Evolutionary conservation across 1,140 invertebrate genomes (phyloP).

Genomic region (Brachionus calyciflorus): DNA sequence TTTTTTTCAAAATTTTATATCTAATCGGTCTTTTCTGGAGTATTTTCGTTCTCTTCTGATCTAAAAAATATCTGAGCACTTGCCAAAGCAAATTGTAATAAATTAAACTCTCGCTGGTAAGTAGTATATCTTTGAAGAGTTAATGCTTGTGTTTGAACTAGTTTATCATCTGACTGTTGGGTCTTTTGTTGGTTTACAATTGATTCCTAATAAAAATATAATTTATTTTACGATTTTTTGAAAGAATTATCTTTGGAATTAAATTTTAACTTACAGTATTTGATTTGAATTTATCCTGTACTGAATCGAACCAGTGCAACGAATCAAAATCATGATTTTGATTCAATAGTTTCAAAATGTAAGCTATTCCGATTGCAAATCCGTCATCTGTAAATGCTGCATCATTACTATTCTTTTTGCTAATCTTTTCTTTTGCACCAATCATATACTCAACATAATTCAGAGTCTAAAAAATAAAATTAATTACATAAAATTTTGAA

Average conservation of each 20-base stretch:
- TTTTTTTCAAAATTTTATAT: conserved; percentile 6
- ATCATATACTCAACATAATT: conserved; percentile 92
- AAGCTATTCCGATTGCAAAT: conserved; percentile 89
- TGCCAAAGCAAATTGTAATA: conserved; percentile 83
- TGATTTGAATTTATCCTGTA: conserved; percentile 70
- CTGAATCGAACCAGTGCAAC: conserved; percentile 90
- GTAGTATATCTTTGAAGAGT: conserved; percentile 79
- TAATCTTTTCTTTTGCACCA: conserved; percentile 84
- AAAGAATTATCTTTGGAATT: neutral
- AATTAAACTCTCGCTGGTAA: conserved; percentile 78
- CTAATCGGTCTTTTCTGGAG: no score
- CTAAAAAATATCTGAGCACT: conserved; percentile 89
- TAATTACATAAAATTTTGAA: conserved; percentile 34
- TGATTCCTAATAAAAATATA: conserved; percentile 51
- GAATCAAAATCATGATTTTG: conserved; percentile 79
- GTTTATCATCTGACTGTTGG: conserved; percentile 69
- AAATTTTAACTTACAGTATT: conserved; percentile 54
- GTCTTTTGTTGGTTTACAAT: conserved; percentile 50
- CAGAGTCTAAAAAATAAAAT: conserved; percentile 66
- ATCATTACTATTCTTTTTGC: conserved; percentile 72
- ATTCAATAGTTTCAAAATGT: conserved; percentile 68
- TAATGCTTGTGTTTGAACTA: conserved; percentile 88
- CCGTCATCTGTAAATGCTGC: conserved; percentile 95
- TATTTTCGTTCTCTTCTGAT: conserved; percentile 50
- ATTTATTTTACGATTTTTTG: neutral